phyloP scores from a whole-genome alignment of 2,888 invertebrate species.

The Dolichomitus sp. region DNA sequence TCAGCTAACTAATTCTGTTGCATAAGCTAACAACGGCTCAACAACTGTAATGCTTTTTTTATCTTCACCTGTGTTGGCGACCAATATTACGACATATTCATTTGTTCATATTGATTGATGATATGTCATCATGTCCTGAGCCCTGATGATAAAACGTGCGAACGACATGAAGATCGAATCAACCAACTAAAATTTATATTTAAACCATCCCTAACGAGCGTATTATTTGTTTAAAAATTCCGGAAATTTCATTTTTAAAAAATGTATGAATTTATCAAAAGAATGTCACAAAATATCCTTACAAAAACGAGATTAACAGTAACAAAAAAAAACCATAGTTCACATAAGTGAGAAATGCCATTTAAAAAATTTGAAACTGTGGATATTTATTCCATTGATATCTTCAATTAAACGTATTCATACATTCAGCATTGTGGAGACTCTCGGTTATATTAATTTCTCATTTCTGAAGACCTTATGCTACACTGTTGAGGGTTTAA shows the following conservation, averaged over 20 bases:
- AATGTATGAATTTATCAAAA: too few relatives aligned
- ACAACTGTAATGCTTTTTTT: neutral
- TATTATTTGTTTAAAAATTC: too few relatives aligned
- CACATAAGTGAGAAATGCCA: too few relatives aligned
- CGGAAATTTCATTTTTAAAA: too few relatives aligned
- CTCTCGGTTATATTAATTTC: conserved; percentile 3
- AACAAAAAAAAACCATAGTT: too few relatives aligned
- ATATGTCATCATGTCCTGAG: neutral
- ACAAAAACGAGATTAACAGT: too few relatives aligned
- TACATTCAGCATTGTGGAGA: neutral
- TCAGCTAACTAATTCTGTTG: neutral
- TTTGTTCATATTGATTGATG: neutral
- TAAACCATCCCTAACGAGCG: neutral
- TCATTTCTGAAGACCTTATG: conserved; percentile 16
- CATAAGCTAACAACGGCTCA: neutral
- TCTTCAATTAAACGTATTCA: neutral
- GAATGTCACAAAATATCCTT: too few relatives aligned
- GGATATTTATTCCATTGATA: too few relatives aligned
- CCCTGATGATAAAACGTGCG: neutral
- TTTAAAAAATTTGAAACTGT: too few relatives aligned
- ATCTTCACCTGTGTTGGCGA: neutral
- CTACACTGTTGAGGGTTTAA: neutral
- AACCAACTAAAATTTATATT: neutral
- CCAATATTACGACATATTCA: neutral
- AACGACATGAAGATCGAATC: neutral